phyloP scores from a whole-genome alignment of 1,140 invertebrate genomes.

The Glossosoma conforme region DNA sequence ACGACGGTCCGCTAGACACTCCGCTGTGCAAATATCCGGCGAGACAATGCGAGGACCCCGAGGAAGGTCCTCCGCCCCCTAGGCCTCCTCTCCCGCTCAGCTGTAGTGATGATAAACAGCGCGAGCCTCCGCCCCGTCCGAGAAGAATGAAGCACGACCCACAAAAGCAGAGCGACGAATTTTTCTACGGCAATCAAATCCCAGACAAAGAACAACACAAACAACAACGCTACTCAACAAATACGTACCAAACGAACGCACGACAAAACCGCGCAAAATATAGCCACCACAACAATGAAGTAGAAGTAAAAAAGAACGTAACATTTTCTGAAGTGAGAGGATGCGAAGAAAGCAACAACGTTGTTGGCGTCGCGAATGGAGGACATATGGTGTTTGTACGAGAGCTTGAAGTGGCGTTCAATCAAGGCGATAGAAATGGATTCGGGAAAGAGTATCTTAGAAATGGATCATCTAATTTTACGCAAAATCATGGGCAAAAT shows the following conservation, averaged over 20 bases:
- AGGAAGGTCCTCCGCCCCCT: too few species aligned
- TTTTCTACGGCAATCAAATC: conserved; percentile 7
- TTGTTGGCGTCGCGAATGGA: conserved; percentile 42
- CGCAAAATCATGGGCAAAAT: conserved; percentile 33
- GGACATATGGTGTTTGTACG: conserved; percentile 44
- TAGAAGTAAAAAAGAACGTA: conserved; percentile 42
- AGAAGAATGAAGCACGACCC: conserved; percentile 6
- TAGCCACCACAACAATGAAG: conserved; percentile 6
- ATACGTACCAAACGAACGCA: neutral
- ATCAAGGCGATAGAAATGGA: conserved; percentile 48
- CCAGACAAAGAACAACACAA: conserved; percentile 25
- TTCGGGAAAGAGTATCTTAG: conserved; percentile 35
- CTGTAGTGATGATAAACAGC: conserved; percentile 9
- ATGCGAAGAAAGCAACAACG: conserved; percentile 41
- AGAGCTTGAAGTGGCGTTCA: conserved; percentile 46
- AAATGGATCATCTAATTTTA: conserved; percentile 21
- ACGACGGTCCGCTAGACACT: neutral
- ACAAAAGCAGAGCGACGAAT: conserved; percentile 7
- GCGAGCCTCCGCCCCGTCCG: neutral
- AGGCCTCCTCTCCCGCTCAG: neutral
- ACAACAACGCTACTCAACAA: conserved; percentile 22
- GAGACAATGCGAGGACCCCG: conserved; percentile 10
- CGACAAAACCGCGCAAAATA: conserved; percentile 3
- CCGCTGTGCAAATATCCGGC: conserved; percentile 2
- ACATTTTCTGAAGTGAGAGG: conserved; percentile 50